phyloP scores from a whole-genome alignment of 2,113 vertebrate species.

The Lophotis ruficrista region DNA sequence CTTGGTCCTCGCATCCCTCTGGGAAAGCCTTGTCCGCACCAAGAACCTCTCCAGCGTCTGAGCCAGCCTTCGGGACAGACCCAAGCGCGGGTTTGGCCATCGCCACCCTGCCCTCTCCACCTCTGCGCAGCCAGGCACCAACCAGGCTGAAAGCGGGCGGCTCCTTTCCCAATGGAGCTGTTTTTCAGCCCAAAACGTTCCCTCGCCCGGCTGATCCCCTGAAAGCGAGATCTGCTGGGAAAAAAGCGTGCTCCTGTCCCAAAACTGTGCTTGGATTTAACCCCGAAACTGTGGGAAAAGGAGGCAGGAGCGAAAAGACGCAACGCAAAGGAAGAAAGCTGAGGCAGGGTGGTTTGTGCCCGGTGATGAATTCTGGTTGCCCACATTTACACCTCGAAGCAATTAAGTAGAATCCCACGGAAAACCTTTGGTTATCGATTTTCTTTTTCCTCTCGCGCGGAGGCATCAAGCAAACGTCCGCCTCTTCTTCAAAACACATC shows the following conservation, averaged over 20 bases:
- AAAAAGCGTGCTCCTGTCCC: neutral
- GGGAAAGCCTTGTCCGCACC: neutral
- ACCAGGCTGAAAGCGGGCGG: too few relatives aligned
- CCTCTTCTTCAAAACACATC: fast-evolving
- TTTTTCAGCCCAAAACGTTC: neutral
- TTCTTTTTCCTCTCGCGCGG: too few relatives aligned
- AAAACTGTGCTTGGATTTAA: neutral
- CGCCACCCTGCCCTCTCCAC: neutral
- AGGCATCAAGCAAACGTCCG: fast-evolving
- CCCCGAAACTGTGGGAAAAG: fast-evolving
- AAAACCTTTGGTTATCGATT: neutral
- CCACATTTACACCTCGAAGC: neutral
- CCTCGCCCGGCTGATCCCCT: neutral
- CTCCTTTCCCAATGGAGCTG: fast-evolving
- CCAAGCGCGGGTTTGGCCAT: neutral
- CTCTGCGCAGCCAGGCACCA: neutral
- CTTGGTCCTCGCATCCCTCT: neutral
- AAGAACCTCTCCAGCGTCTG: too few relatives aligned
- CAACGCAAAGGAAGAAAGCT: too few relatives aligned
- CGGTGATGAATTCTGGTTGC: neutral
- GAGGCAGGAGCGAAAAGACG: neutral
- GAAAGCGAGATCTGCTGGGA: neutral
- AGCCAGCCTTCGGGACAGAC: neutral
- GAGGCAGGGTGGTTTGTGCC: neutral
- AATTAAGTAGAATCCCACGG: neutral